Evolutionary conservation across 2,888 invertebrate species (phyloP), one percentile per base, ranked within the genome.

Genomic region (Alloplasta piceator): DNA sequence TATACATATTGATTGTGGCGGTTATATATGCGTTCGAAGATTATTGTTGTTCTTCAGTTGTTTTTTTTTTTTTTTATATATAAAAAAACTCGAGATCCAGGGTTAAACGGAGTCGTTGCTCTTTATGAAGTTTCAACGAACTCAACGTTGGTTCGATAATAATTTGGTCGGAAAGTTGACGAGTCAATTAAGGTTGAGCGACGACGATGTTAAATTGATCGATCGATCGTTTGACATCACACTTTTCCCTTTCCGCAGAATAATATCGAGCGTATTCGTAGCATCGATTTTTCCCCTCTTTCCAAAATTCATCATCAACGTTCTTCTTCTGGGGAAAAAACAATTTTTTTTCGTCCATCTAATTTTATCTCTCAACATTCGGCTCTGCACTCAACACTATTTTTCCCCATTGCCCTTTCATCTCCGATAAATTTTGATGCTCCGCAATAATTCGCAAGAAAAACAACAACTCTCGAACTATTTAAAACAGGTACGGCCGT

Each of bases 401-500:
- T 43, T 48, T 64, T 48, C 26, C 26, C 26, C 26, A 0, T 38
- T 52, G 7, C 46, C 9, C 5, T 73, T 66, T 43, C 43, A 6
- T 26, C 26, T 26, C 26, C 26, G 3, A 26, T 26, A 26, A 26
- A 26, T 26, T 26, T 3, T 26, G 26, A 26, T 26, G 26, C 46
- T 14, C 63, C 10, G 43, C 43, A 38, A 58, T 7, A 58, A 39
- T 7, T 56, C 0, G 41, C 64, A 10, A 41, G 16, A 73, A 64
- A 74, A 66, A 66, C 26, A 66, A 66, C 43, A 61, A 63, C n/a
- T 39, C 55, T 72, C 56, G 60, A 68, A 72, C 56, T 64, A 52
- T 26, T 2, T 39, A 73, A 83, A 78, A 78, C 76, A 83, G 81
- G 81, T 83, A 83, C 81, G 61, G 67, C 66, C 48, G 67, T 81